Percentiles rank a stretch among this genome's conserved stretches.
phyloP scores from a whole-genome alignment of 2,888 invertebrate genomes.

The Tachina lurida region DNA sequence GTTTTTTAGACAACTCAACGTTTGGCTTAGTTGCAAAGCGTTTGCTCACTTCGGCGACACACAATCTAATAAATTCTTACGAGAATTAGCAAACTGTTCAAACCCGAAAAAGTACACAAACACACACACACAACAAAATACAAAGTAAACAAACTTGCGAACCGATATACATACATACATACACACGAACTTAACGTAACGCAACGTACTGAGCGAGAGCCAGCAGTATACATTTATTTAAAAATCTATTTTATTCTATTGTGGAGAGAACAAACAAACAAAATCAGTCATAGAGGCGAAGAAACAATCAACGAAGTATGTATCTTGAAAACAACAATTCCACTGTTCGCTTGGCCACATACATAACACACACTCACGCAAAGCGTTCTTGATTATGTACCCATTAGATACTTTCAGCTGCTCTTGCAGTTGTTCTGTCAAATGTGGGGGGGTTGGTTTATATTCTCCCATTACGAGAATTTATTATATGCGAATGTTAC shows the following conservation, averaged over 20 bases:
- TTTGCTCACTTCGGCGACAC: conserved; percentile 71
- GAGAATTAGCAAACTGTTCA: conserved; percentile 68
- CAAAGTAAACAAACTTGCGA: conserved; percentile 56
- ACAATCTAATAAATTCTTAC: conserved; percentile 68
- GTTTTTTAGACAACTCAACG: conserved; percentile 43
- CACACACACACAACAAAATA: conserved; percentile 17
- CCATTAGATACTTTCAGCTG: conserved; percentile 37
- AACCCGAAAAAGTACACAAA: conserved; percentile 47
- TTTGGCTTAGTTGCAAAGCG: conserved; percentile 66
- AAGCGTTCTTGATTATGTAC: conserved; percentile 13
- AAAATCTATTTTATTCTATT: conserved; percentile 37
- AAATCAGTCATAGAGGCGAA: not conserved
- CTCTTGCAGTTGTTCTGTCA: conserved; percentile 33
- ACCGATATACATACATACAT: no score
- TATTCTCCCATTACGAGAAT: conserved; percentile 39
- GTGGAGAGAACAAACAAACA: not conserved
- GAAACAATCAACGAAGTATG: conserved; percentile 18
- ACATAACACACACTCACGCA: conserved; percentile 38
- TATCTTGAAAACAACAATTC: conserved; percentile 42
- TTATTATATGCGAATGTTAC: conserved; percentile 46
- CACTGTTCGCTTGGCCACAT: conserved; percentile 30
- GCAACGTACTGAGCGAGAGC: conserved; percentile 48
- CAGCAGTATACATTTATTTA: not conserved
- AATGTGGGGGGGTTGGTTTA: conserved; percentile 57
- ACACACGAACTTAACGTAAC: conserved; percentile 50